phyloP scores from a whole-genome alignment of 2,888 invertebrate species.

The Escarpia spicata region DNA sequence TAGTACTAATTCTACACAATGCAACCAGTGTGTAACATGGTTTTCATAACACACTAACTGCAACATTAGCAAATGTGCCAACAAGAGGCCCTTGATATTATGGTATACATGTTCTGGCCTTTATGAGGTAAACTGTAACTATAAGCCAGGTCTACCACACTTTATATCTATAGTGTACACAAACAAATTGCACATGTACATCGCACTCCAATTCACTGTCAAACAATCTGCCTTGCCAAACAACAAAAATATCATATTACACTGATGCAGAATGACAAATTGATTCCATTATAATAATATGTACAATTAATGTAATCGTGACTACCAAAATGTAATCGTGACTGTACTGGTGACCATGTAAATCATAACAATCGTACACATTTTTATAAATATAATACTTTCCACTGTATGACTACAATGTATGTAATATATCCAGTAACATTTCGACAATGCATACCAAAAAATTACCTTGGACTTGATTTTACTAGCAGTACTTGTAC shows the following conservation, averaged over 20 bases:
- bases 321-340: not conserved
- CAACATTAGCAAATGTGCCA: not conserved
- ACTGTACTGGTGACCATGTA: not conserved
- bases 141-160: not conserved
- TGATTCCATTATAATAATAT: not conserved
- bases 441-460: too few relatives aligned
- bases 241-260: not conserved
- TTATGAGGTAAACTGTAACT: not conserved
- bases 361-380: not conserved
- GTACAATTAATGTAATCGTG: not conserved
- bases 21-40: not conserved
- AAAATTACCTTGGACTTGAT: too few relatives aligned
- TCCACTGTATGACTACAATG: not conserved
- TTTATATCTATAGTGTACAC: not conserved
- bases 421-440: too few relatives aligned
- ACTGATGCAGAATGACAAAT: not conserved
- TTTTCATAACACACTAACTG: not conserved
- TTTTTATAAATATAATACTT: not conserved
- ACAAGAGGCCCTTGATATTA: not conserved
- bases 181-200: not conserved
- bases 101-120: not conserved
- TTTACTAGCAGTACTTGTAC: too few relatives aligned
- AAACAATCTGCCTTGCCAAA: not conserved
- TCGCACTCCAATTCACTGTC: not conserved
- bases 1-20: not conserved